phyloP scores from a whole-genome alignment of 2,888 invertebrate species.

The Hymenopus coronatus region DNA sequence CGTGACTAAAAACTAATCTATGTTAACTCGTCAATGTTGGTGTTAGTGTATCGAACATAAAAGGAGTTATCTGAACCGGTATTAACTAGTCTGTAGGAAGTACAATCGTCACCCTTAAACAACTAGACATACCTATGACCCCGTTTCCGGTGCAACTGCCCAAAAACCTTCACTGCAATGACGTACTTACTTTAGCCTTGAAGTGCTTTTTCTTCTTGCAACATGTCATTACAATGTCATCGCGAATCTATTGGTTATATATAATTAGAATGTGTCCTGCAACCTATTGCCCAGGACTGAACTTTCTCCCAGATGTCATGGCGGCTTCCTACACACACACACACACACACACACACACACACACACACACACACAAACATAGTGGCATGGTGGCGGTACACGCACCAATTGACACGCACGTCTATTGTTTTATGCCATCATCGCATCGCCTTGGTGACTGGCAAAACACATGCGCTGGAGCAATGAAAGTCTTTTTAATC shows the following conservation, averaged over 20 bases:
- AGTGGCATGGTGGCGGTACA: background rate
- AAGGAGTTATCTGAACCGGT: too few relatives aligned
- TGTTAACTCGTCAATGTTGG: too few relatives aligned
- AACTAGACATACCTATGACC: too few relatives aligned
- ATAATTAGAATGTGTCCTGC: background rate
- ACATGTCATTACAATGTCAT: background rate
- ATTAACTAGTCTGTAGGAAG: too few relatives aligned
- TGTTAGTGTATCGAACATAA: too few relatives aligned
- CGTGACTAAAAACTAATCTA: too few relatives aligned
- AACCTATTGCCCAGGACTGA: too few relatives aligned
- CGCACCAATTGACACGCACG: background rate
- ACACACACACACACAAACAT: background rate
- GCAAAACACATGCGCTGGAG: background rate
- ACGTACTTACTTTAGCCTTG: background rate
- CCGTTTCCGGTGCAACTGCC: background rate
- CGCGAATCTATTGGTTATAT: background rate
- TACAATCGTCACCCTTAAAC: too few relatives aligned
- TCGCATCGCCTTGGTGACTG: background rate
- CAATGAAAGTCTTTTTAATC: background rate
- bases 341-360: background rate
- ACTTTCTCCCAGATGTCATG: constrained; percentile 6
- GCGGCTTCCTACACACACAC: background rate
- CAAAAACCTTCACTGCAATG: background rate
- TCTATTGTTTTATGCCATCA: background rate
- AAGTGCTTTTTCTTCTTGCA: background rate